Percentiles rank a stretch among this genome's conserved stretches.
These are phyloP conservation scores for Acanthis flammea DNA, from an alignment of 2,797 vertebrate species.

Conservation along the genomic window DNA sequence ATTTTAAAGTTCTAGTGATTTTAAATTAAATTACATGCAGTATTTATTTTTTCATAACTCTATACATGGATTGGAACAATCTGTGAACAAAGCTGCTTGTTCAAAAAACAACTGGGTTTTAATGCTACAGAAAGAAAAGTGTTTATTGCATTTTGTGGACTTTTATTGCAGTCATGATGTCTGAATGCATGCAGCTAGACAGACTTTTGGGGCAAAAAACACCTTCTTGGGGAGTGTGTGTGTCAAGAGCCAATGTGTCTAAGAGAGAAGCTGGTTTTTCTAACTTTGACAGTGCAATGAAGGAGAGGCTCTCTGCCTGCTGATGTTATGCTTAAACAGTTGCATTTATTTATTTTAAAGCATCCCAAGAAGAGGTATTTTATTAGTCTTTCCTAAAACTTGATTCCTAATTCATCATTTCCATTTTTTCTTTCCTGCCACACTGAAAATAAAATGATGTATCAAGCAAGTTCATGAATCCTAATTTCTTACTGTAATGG, in stretches of 20 bases:
- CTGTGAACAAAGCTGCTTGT: background rate
- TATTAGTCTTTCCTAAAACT: background rate
- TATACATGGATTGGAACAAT: background rate
- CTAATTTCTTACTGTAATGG: background rate
- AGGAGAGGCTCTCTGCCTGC: background rate
- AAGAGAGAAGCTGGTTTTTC: background rate
- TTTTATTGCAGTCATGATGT: background rate
- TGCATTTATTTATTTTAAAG: background rate
- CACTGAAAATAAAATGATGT: background rate
- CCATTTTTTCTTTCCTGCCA: background rate
- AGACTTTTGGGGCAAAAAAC: background rate
- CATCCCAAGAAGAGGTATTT: background rate
- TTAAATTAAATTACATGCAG: background rate
- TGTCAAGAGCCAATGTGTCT: background rate
- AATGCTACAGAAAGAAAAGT: background rate
- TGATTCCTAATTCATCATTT: background rate
- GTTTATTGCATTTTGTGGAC: background rate
- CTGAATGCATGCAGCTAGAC: background rate
- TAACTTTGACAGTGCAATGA: background rate
- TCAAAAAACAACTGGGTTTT: background rate
- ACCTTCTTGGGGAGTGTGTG: background rate
- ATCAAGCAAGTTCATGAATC: background rate
- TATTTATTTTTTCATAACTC: constrained; percentile 13
- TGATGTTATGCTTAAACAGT: background rate
- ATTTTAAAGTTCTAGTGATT: background rate